phyloP scores from a whole-genome alignment of 2,113 vertebrate genomes.

The Delphinus delphis region DNA sequence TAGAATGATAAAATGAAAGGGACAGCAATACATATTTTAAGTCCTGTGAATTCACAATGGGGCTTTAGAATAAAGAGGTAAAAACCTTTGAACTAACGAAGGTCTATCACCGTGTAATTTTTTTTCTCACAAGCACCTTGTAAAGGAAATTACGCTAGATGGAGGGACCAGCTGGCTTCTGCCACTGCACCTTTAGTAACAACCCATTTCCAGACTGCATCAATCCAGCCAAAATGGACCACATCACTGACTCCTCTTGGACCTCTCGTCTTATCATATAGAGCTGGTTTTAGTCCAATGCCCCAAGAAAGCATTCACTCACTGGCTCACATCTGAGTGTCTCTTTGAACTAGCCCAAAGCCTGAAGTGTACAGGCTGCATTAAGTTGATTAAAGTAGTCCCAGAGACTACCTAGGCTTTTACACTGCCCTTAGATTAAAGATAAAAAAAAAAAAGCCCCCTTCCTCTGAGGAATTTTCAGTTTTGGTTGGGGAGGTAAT shows the following conservation, averaged over 20 bases:
- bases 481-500: slow-evolving; percentile 30
- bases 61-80: slow-evolving; percentile 97
- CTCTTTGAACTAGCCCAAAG: slow-evolving; percentile 92
- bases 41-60: slow-evolving; percentile 95
- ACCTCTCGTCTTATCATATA: slow-evolving; percentile 83
- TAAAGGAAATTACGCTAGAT: slow-evolving; percentile 86
- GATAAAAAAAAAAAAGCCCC: slow-evolving; percentile 81
- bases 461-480: slow-evolving; percentile 82
- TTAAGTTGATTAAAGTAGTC: slow-evolving; percentile 99
- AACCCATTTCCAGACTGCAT: slow-evolving; percentile 84
- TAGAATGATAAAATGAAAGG: slow-evolving; percentile 96
- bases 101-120: slow-evolving; percentile 91
- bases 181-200: slow-evolving; percentile 84
- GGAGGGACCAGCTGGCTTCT: slow-evolving; percentile 86
- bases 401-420: slow-evolving; percentile 89
- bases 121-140: slow-evolving; percentile 89
- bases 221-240: slow-evolving; percentile 77
- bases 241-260: slow-evolving; percentile 82
- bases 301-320: slow-evolving; percentile 87
- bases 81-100: slow-evolving; percentile 99
- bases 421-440: slow-evolving; percentile 96
- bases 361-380: slow-evolving; percentile 89
- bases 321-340: slow-evolving; percentile 87
- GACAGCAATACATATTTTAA: slow-evolving; percentile 99
- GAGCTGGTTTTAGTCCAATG: slow-evolving; percentile 83